Base-by-base conservation (phyloP, 2,888 invertebrate genomes). In the Dasysyrphus albostriatus region DNA sequence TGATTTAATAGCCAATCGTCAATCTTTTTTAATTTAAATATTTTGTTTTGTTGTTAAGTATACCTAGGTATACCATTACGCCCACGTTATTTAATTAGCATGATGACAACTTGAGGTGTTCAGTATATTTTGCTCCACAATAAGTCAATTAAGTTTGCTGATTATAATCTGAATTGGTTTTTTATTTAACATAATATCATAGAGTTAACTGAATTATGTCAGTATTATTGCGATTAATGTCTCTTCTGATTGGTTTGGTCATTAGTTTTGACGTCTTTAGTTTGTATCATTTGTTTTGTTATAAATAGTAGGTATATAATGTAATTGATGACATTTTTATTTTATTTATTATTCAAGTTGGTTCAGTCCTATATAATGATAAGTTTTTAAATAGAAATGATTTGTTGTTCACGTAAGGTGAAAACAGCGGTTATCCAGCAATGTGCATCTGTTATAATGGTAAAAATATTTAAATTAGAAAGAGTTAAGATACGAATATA, bases 61-160 rank as follows among this genome's bases (percentile, higher is more conserved):
- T 37, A 10, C 10, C 4, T 12, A 91, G 90, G 89, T 37, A 91
- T 89, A 72, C 91, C 91, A 88, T 91, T 91, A 24, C 90, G 89
- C 24, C 91, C 54, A 91, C 5, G 89, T 89, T 83, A 90, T 75
- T 83, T 89, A 89, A 47, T 89, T 88, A 12, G 84, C 84, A 37
- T 81, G 88, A 8, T 88, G 77, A 49, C 65, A 67, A 49, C 49
- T 16, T 47, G 12, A 19, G 12, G 49, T 67, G 16, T 34, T 49
- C 81, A 79, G 37, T 87, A 88, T 4, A 88, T 4, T 85, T 87
- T 84, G 51, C 80, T 61, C 87, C 82, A 67, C 78, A 76, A 81
- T 81, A 67, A 67, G 39, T 81, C 49, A 73, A 85, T 77, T 59
- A 54, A 63, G 7, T 59, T 59, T 29, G 32, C 47, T 24, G 73